phyloP scores from a whole-genome alignment of 2,888 invertebrate genomes.

The Hypercompe scribonia region DNA sequence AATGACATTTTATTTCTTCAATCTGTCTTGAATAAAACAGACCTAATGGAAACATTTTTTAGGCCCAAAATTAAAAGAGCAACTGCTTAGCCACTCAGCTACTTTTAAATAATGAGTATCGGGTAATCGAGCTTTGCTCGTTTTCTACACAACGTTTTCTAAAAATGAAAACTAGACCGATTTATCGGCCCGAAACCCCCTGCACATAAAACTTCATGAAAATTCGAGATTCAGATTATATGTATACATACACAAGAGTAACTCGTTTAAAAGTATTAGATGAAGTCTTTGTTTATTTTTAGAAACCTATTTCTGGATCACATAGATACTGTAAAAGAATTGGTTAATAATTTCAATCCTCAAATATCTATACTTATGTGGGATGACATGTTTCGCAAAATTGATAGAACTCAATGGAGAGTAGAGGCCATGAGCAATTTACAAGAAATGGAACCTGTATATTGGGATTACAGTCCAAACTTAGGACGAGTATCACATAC shows the following conservation, averaged over 20 bases:
- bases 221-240: no score
- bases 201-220: no score
- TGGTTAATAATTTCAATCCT: constrained; percentile 80
- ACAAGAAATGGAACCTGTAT: constrained; percentile 88
- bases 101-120: background rate
- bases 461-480: constrained; percentile 89
- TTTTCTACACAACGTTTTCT: no score
- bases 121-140: no score
- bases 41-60: background rate
- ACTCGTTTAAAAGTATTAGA: no score
- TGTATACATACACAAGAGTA: no score
- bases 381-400: constrained; percentile 92
- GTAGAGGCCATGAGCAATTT: constrained; percentile 73
- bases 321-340: constrained; percentile 82
- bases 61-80: background rate
- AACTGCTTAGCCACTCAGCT: background rate
- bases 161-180: no score
- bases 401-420: constrained; percentile 78
- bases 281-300: no score
- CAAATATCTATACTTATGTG: constrained; percentile 89
- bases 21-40: background rate
- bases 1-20: background rate
- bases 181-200: no score
- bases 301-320: constrained; percentile 88
- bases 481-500: constrained; percentile 57